Base-by-base conservation (phyloP, 2,888 invertebrate species). In the Acleris literana region DNA sequence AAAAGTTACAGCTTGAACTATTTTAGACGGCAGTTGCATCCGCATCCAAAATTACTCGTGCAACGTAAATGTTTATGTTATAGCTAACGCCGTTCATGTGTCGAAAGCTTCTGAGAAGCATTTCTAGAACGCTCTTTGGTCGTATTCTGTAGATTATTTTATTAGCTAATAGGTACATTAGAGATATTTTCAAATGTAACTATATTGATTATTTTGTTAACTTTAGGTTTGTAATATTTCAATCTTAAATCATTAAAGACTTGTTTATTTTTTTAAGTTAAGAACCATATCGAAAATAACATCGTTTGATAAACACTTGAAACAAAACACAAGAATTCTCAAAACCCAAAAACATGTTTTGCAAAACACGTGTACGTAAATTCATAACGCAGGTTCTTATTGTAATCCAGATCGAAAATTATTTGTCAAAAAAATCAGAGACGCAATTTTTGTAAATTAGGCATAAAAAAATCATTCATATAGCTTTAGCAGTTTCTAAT, bases 41-140 rank as follows among this genome's bases (percentile, higher is more conserved):
- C 85, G 85, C 82, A 79, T 86, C 81, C 80, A 80, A 79, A 85
- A 81, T 86, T 85, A 86, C 80, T 80, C 80, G 79, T 70, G 77
- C 58, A 69, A 80, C 76, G 79, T 83, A 84, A 85, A 85, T 91
- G 88, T 92, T 92, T 92, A 92, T 88, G 84, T 85, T 86, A 76
- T 72, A 83, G 81, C 85, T 79, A 82, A 82, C 81, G 79, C 82
- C 64, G 64, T 61, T 46, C 62, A 44, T 44, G 55, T 62, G 60
- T 66, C 85, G 86, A 87, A 85, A 87, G 84, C 78, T 86, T 86
- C 86, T 74, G 76, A 83, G 84, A 87, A 84, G 78, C 76, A 72
- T 71, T 69, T 71, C 68, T 71, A 72, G 69, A 73, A 72, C 72
- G 69, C 62, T 64, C 51, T 69, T 63, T 39, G 39, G 57, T 57